Percentiles rank a stretch among this genome's conserved stretches.
Conservation (phyloP, 2,797 vertebrate genomes). For the Parambassis ranga region DNA sequence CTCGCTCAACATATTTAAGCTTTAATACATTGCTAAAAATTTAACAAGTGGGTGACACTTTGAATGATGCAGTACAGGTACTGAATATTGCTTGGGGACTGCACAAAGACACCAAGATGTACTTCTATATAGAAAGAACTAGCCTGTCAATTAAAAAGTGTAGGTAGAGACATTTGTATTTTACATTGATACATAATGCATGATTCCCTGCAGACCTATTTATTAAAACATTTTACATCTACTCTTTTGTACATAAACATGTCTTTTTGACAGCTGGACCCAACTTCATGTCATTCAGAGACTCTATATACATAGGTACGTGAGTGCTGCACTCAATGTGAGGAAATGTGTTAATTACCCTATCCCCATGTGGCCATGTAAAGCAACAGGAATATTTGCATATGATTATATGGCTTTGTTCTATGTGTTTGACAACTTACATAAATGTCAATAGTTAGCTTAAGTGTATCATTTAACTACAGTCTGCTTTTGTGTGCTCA, state of each 20-base stretch:
- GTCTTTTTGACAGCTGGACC: background rate
- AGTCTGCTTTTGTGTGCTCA: conserved; percentile 10
- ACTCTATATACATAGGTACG: background rate
- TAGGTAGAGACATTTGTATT: background rate
- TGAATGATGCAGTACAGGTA: conserved; percentile 4
- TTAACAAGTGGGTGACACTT: background rate
- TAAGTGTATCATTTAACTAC: conserved; percentile 12
- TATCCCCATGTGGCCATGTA: background rate
- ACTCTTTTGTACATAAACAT: too few relatives aligned
- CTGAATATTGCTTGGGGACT: background rate
- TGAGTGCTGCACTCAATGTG: background rate
- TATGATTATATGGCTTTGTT: conserved; percentile 17
- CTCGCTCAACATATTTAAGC: background rate
- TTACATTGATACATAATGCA: background rate
- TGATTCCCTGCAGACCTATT: background rate
- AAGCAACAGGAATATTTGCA: conserved; percentile 11
- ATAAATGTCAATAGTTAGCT: conserved; percentile 4
- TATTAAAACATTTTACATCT: too few relatives aligned
- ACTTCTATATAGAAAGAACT: too few relatives aligned
- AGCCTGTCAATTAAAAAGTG: background rate
- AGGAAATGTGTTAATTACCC: conserved; percentile 7
- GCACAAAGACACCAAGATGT: background rate
- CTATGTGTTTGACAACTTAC: conserved; percentile 21
- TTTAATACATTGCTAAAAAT: background rate
- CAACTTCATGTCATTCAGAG: background rate